These are phyloP conservation scores for Drosophila oshimai DNA, from an alignment of 1,140 invertebrate species.

Conservation along the genomic window DNA sequence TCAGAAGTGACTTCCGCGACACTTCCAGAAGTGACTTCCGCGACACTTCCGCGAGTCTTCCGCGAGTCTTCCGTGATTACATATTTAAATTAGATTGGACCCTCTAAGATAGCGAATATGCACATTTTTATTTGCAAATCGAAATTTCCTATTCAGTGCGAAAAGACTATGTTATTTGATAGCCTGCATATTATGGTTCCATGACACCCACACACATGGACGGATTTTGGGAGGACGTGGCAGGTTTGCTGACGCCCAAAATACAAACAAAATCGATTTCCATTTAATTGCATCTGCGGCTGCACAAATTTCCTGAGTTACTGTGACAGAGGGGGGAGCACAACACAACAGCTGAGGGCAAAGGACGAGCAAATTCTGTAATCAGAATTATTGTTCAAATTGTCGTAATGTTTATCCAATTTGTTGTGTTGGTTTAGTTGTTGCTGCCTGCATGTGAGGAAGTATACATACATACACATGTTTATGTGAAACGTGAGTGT, in stretches of 20 bases:
- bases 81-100: too few relatives aligned
- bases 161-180: not conserved
- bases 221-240: slow-evolving; percentile 26
- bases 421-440: slow-evolving; percentile 67
- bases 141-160: not conserved
- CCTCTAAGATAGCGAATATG: not conserved
- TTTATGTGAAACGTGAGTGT: not conserved
- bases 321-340: not conserved
- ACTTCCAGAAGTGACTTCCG: too few relatives aligned
- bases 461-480: too few relatives aligned
- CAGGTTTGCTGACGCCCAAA: slow-evolving; percentile 13
- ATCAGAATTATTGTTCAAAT: slow-evolving; percentile 78
- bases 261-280: slow-evolving; percentile 74
- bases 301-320: slow-evolving; percentile 56
- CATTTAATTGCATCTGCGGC: slow-evolving; percentile 73
- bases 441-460: slow-evolving; percentile 17
- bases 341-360: slow-evolving; percentile 1
- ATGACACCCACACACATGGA: not conserved
- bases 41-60: too few relatives aligned
- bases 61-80: too few relatives aligned
- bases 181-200: slow-evolving; percentile 19
- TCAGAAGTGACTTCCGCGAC: too few relatives aligned
- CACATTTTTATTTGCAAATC: not conserved
- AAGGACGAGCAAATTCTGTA: slow-evolving; percentile 55
- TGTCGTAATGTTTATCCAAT: slow-evolving; percentile 78